Conservation (phyloP, 2,797 vertebrate species). For the Glyptemys insculpta region DNA sequence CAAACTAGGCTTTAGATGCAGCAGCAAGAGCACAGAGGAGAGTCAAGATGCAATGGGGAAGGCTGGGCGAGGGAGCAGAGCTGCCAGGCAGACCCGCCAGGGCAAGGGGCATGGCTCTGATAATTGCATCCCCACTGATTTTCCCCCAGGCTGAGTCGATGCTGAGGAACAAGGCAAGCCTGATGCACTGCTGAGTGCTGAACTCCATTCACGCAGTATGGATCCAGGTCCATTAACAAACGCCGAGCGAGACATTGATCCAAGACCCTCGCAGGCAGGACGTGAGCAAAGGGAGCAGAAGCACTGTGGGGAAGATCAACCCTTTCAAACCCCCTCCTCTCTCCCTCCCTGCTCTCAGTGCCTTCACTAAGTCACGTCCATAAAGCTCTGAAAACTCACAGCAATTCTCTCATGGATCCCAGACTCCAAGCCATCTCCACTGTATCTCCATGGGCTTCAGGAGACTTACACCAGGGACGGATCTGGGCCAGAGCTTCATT, state of each 20-base stretch:
- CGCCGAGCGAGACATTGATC: background rate
- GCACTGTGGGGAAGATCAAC: background rate
- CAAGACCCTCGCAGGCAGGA: background rate
- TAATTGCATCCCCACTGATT: background rate
- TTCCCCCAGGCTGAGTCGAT: background rate
- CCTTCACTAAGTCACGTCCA: background rate
- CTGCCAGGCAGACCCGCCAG: background rate
- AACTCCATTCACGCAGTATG: background rate
- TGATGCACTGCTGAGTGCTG: background rate
- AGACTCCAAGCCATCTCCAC: background rate
- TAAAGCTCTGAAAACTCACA: background rate
- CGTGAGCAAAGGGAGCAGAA: background rate
- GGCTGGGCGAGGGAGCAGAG: background rate
- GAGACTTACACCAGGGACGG: background rate
- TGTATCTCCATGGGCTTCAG: background rate
- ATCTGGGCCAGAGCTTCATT: background rate
- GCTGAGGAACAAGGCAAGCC: background rate
- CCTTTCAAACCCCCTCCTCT: background rate
- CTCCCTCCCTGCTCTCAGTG: background rate
- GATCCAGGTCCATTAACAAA: conserved; percentile 20
- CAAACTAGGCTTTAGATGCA: background rate
- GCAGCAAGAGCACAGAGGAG: background rate
- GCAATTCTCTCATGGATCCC: background rate
- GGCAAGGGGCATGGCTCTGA: background rate
- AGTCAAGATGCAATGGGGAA: background rate